Conservation (phyloP, 2,797 vertebrate species). For the Microchirus variegatus region DNA sequence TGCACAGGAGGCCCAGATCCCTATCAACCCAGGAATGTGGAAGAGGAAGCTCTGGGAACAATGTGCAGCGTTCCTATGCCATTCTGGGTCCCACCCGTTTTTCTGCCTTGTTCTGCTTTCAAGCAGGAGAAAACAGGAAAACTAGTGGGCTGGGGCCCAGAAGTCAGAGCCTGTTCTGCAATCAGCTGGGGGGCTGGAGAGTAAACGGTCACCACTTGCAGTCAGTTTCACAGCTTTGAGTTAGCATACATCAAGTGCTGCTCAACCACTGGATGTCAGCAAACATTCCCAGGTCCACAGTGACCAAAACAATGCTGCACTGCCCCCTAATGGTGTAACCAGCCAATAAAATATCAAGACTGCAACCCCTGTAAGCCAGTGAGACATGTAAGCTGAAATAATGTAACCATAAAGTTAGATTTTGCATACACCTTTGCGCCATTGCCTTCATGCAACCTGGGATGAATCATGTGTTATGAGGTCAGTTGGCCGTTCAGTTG, state of each 20-base stretch:
- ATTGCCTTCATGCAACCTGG: neutral
- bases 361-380: neutral
- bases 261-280: conserved; percentile 43
- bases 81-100: conserved; percentile 63
- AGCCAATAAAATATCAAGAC: conserved; percentile 7
- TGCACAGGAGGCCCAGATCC: conserved; percentile 76
- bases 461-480: neutral
- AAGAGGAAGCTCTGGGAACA: conserved; percentile 84
- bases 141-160: conserved; percentile 52
- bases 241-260: conserved; percentile 29
- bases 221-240: conserved; percentile 26
- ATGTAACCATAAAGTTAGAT: too few relatives aligned
- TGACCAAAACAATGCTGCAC: conserved; percentile 47
- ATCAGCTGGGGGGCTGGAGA: conserved; percentile 50
- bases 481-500: too few relatives aligned
- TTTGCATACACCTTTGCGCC: neutral
- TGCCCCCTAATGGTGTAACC: conserved; percentile 66
- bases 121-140: conserved; percentile 83
- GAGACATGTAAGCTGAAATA: neutral
- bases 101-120: conserved; percentile 64
- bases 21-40: conserved; percentile 85
- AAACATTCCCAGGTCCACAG: conserved; percentile 37
- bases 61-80: conserved; percentile 74
- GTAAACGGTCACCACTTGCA: conserved; percentile 29
- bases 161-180: conserved; percentile 35